A percentile compares a stretch with the other conserved stretches of the same genome.
These are phyloP conservation scores for Catocala sponsa DNA, from an alignment of 2,888 invertebrate genomes.

Conservation along the genomic window DNA sequence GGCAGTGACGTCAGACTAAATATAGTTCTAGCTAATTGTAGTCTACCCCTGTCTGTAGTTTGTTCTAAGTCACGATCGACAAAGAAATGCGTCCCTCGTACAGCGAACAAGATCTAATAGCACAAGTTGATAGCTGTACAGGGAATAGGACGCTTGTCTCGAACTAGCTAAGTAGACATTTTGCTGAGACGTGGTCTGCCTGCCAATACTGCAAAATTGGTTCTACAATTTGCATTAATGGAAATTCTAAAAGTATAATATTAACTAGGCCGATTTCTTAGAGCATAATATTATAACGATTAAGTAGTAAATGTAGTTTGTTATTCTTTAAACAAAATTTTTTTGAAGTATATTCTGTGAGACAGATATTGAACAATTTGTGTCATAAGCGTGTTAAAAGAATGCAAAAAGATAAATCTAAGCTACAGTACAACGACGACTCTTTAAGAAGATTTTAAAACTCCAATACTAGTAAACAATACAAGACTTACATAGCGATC, in stretches of 20 bases:
- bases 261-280: no score
- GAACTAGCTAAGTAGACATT: slow-evolving; percentile 23
- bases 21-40: slow-evolving; percentile 28
- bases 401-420: no score
- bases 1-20: slow-evolving; percentile 29
- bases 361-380: no score
- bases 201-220: slow-evolving; percentile 35
- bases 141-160: slow-evolving; percentile 18
- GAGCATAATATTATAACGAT: no score
- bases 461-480: no score
- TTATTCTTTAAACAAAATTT: no score
- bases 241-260: slow-evolving; percentile 17
- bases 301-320: no score
- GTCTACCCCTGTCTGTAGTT: slow-evolving; percentile 33
- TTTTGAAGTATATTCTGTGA: no score
- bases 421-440: no score
- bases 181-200: slow-evolving; percentile 41
- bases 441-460: no score
- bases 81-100: slow-evolving; percentile 22
- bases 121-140: slow-evolving; percentile 24
- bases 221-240: slow-evolving; percentile 37
- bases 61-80: slow-evolving; percentile 18
- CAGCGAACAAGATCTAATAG: slow-evolving; percentile 21
- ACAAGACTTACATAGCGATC: no score
- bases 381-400: no score